Conservation (phyloP, 2,888 invertebrate species). For the Dasysyrphus tricinctus region DNA sequence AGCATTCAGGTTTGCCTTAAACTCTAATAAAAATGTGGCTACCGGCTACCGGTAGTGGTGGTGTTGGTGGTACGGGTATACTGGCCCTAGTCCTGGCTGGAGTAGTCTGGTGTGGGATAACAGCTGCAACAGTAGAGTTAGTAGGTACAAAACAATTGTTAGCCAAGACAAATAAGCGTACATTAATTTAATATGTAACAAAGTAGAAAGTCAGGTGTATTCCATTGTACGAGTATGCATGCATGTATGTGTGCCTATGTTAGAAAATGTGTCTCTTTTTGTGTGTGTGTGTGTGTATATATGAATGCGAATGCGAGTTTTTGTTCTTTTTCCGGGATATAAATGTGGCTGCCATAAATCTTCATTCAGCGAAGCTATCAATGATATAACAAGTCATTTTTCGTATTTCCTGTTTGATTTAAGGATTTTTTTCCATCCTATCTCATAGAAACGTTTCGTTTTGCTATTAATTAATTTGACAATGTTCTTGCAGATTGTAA, state of each 20-base stretch:
- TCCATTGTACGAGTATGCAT: neutral
- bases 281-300: too few relatives aligned
- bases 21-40: slow-evolving; percentile 69
- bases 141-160: slow-evolving; percentile 67
- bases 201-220: slow-evolving; percentile 51
- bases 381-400: slow-evolving; percentile 61
- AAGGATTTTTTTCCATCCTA: neutral
- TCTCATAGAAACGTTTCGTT: slow-evolving; percentile 31
- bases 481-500: slow-evolving; percentile 33
- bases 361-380: slow-evolving; percentile 69
- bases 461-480: slow-evolving; percentile 65
- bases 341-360: slow-evolving; percentile 72
- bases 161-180: slow-evolving; percentile 69
- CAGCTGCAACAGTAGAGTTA: slow-evolving; percentile 52
- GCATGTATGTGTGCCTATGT: neutral
- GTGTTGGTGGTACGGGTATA: neutral
- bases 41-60: slow-evolving; percentile 38
- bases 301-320: slow-evolving; percentile 15
- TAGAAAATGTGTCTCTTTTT: neutral
- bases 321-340: slow-evolving; percentile 51
- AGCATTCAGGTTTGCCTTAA: slow-evolving; percentile 52
- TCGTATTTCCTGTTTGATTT: slow-evolving; percentile 38
- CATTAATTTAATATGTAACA: slow-evolving; percentile 64
- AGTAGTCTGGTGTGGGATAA: slow-evolving; percentile 7
- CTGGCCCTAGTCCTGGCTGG: too few relatives aligned